These are phyloP conservation scores for Formica exsecta DNA, from an alignment of 1,140 invertebrate genomes.

Conservation along the genomic window DNA sequence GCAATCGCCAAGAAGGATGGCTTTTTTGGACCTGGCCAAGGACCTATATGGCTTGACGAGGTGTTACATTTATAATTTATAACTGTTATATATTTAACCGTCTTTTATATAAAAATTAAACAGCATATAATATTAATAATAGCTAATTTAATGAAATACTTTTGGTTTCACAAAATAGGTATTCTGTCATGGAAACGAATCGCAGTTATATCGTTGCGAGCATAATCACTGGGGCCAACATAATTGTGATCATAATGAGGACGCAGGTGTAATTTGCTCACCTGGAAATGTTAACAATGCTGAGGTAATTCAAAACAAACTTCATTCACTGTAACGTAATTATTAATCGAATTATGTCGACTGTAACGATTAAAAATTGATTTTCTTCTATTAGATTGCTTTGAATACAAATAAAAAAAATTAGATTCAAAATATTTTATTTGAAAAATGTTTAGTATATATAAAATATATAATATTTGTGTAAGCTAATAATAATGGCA, in stretches of 20 bases:
- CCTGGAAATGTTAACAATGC: slow-evolving; percentile 74
- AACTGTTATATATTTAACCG: not conserved
- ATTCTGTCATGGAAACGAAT: slow-evolving; percentile 90
- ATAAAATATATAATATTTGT: not conserved
- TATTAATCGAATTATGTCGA: slow-evolving; percentile 24
- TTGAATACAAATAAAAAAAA: not conserved
- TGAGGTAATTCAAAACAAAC: slow-evolving; percentile 80
- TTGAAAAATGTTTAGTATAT: not conserved
- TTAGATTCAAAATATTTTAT: not conserved
- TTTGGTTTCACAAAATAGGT: slow-evolving; percentile 84
- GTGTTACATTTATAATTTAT: slow-evolving; percentile 62
- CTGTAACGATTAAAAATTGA: not conserved
- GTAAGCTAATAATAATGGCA: not conserved
- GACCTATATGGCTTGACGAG: slow-evolving; percentile 92
- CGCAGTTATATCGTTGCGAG: slow-evolving; percentile 88
- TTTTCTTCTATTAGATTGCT: not conserved
- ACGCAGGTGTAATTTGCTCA: slow-evolving; percentile 90
- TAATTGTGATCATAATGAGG: slow-evolving; percentile 92
- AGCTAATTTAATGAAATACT: not conserved
- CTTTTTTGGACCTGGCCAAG: slow-evolving; percentile 86
- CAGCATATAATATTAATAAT: not conserved
- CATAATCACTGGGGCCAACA: slow-evolving; percentile 90
- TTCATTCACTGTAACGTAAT: not conserved
- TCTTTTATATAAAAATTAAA: not conserved
- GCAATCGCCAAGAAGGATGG: slow-evolving; percentile 87